phyloP scores from a whole-genome alignment of 2,113 vertebrate species.

The Myanophis thanlyinensis region DNA sequence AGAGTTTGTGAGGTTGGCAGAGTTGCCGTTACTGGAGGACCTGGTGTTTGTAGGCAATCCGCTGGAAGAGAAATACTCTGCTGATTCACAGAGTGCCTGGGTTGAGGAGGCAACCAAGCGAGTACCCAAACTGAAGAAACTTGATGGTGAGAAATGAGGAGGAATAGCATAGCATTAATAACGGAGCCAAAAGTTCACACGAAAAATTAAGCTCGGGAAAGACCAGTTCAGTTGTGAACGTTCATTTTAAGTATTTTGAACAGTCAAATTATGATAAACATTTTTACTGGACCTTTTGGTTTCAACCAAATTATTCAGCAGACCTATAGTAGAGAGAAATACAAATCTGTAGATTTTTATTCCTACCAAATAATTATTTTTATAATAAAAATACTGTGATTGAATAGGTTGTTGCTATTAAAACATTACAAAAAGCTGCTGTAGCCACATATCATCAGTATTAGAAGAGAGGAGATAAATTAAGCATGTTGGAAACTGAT shows the following conservation, averaged over 20 bases:
- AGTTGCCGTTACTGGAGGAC: constrained; percentile 84
- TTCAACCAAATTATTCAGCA: not conserved
- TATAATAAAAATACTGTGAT: not conserved
- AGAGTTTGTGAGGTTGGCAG: constrained; percentile 89
- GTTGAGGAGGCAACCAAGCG: constrained; percentile 89
- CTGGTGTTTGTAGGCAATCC: constrained; percentile 97
- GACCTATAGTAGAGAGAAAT: not conserved
- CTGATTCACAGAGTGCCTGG: constrained; percentile 82
- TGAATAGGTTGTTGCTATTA: not conserved
- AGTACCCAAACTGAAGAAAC: constrained; percentile 87
- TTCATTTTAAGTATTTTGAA: not conserved
- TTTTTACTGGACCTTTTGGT: not conserved
- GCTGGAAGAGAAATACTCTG: constrained; percentile 86
- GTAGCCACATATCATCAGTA: not conserved
- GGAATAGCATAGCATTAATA: constrained; percentile 15
- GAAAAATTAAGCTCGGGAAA: not conserved
- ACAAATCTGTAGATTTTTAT: not conserved
- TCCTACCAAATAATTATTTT: not conserved
- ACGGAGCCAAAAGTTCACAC: not conserved
- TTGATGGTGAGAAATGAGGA: constrained; percentile 82
- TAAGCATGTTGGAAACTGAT: not conserved
- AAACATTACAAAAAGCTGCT: not conserved
- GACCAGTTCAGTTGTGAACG: not conserved
- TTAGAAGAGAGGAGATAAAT: not conserved
- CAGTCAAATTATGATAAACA: not conserved